Evolutionary conservation across 64 coral and sea anemone species (phyloP).

Genomic region (Dendrophyllia cribrosa): DNA sequence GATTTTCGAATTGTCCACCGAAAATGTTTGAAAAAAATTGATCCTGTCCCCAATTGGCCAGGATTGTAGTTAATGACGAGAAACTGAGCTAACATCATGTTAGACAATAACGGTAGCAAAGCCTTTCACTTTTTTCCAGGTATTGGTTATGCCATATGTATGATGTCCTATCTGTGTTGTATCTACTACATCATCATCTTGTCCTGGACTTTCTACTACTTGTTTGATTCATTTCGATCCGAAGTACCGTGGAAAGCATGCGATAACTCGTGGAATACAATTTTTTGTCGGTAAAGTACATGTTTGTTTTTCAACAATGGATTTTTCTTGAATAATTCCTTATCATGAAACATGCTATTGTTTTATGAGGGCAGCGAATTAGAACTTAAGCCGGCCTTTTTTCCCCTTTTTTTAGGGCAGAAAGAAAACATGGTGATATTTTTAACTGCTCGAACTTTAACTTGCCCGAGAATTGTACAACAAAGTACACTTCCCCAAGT

Average conservation of each 20-base stretch:
- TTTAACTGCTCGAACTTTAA: slow-evolving; percentile 13
- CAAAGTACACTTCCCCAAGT: slow-evolving; percentile 40
- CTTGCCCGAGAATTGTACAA: slow-evolving; percentile 5
- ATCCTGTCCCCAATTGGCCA: no score
- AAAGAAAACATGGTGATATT: not conserved
- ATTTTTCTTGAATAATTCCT: not conserved
- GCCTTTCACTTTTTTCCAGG: not conserved
- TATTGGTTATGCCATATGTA: slow-evolving; percentile 69
- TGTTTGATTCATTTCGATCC: slow-evolving; percentile 68
- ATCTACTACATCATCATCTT: slow-evolving; percentile 82
- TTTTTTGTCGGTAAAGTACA: slow-evolving; percentile 12
- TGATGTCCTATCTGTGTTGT: slow-evolving; percentile 58
- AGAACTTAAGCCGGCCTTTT: not conserved
- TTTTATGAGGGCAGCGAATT: no score
- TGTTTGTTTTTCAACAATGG: not conserved
- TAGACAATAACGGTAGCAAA: no score
- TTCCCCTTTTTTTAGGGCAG: slow-evolving; percentile 12
- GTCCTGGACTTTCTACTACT: slow-evolving; percentile 56
- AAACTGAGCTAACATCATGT: no score
- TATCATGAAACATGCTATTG: no score
- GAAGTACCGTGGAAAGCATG: slow-evolving; percentile 58
- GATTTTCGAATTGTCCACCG: no score
- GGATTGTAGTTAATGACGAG: no score
- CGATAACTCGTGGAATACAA: slow-evolving; percentile 43
- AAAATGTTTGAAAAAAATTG: no score